Evolutionary conservation across 2,888 invertebrate genomes (phyloP).

Genomic region (Cantharis flavilabris): DNA sequence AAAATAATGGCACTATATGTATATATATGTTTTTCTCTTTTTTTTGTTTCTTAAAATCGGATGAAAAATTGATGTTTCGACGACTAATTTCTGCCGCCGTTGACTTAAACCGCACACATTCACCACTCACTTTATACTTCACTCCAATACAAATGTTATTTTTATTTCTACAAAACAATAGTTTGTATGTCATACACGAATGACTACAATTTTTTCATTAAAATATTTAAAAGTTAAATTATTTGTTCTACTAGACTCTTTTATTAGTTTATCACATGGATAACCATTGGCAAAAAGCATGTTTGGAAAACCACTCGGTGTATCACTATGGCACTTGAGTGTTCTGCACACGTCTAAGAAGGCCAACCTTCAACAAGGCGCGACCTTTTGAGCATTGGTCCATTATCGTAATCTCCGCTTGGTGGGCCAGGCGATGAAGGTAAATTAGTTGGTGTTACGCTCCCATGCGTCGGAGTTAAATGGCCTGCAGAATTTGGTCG

Average conservation of each 20-base stretch:
- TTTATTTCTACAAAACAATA: conserved; percentile 34
- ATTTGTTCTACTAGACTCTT: conserved; percentile 48
- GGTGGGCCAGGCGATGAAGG: conserved; percentile 67
- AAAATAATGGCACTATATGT: conserved; percentile 57
- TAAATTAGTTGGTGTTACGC: conserved; percentile 83
- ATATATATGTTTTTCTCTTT: conserved; percentile 37
- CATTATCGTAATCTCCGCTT: conserved; percentile 66
- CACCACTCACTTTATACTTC: conserved; percentile 45
- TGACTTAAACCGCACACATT: conserved; percentile 48
- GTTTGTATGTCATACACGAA: conserved; percentile 44
- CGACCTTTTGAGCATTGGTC: conserved; percentile 78
- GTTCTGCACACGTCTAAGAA: conserved; percentile 66
- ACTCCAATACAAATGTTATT: conserved; percentile 43
- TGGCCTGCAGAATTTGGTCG: conserved; percentile 64
- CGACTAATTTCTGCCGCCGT: conserved; percentile 28
- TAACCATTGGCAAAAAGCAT: conserved; percentile 56
- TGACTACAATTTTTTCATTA: conserved; percentile 44
- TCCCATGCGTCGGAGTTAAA: conserved; percentile 67
- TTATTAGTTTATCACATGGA: conserved; percentile 55
- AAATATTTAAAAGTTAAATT: conserved; percentile 42
- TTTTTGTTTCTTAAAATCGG: conserved; percentile 17
- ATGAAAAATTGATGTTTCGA: conserved; percentile 31
- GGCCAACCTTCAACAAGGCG: conserved; percentile 90
- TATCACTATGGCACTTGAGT: conserved; percentile 56
- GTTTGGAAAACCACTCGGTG: conserved; percentile 48